phyloP scores from a whole-genome alignment of 2,113 vertebrate genomes.

The Etia nguti region DNA sequence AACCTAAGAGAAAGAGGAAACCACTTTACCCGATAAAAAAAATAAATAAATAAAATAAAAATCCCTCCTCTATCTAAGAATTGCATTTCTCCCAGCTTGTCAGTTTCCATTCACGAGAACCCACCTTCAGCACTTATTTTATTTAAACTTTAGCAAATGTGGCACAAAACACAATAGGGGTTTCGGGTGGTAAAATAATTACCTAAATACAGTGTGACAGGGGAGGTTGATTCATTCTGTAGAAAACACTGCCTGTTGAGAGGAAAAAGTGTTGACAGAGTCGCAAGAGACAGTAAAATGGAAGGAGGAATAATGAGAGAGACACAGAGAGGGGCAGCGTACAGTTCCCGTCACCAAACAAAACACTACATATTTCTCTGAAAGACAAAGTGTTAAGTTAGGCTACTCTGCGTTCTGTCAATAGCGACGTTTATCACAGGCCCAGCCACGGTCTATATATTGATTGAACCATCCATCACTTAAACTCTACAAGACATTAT shows the following conservation, averaged over 20 bases:
- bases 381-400: slow-evolving; percentile 70
- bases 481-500: slow-evolving; percentile 81
- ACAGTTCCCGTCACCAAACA: slow-evolving; percentile 30
- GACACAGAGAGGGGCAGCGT: background rate
- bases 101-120: slow-evolving; percentile 23
- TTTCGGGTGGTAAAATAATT: slow-evolving; percentile 46
- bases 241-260: slow-evolving; percentile 18
- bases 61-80: slow-evolving; percentile 12
- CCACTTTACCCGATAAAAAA: slow-evolving; percentile 8
- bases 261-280: slow-evolving; percentile 29
- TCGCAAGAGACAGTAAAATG: background rate
- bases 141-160: slow-evolving; percentile 39
- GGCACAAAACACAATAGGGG: slow-evolving; percentile 21
- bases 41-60: background rate
- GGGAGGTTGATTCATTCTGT: slow-evolving; percentile 26
- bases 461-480: slow-evolving; percentile 81
- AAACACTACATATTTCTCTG: slow-evolving; percentile 61
- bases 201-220: slow-evolving; percentile 44
- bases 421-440: slow-evolving; percentile 64
- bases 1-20: background rate
- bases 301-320: background rate
- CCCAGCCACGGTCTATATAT: slow-evolving; percentile 66
- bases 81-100: slow-evolving; percentile 20
- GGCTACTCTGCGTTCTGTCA: slow-evolving; percentile 55
- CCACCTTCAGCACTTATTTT: slow-evolving; percentile 20